A percentile compares a stretch with the other conserved stretches of the same genome.
These are phyloP conservation scores for Cynocephalus volans DNA, from an alignment of 2,113 vertebrate species.

Conservation along the genomic window DNA sequence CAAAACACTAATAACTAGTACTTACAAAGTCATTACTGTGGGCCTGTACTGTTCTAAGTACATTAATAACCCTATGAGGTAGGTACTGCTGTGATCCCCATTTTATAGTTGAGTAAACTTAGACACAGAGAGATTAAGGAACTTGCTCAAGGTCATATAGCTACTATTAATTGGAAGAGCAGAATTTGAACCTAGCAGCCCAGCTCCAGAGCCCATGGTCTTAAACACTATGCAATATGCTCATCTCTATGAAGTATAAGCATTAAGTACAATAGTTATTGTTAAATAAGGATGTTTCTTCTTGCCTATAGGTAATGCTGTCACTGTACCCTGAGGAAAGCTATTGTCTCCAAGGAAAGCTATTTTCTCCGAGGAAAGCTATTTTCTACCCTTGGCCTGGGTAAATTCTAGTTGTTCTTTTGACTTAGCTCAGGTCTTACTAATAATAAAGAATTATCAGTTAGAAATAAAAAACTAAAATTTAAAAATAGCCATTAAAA, in stretches of 20 bases:
- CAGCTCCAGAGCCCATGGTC: background rate
- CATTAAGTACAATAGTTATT: background rate
- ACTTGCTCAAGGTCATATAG: background rate
- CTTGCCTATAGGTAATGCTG: background rate
- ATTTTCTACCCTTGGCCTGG: background rate
- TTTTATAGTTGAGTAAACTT: background rate
- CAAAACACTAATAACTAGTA: background rate
- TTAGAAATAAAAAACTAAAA: background rate
- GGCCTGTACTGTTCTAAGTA: background rate
- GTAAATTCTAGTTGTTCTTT: background rate
- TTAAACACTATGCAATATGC: background rate
- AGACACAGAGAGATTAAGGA: background rate
- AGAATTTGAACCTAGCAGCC: background rate
- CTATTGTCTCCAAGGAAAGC: background rate
- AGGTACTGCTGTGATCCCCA: background rate
- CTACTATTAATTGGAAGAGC: background rate
- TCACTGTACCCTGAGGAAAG: background rate
- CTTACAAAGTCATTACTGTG: background rate
- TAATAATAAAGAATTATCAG: background rate
- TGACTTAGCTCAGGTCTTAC: background rate
- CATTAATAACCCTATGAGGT: background rate
- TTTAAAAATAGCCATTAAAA: slow-evolving; percentile 9
- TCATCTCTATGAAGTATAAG: background rate
- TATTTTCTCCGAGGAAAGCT: background rate
- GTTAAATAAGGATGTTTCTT: background rate